Base-by-base conservation (phyloP, 2,797 vertebrate genomes). In the Myotis planiceps region DNA sequence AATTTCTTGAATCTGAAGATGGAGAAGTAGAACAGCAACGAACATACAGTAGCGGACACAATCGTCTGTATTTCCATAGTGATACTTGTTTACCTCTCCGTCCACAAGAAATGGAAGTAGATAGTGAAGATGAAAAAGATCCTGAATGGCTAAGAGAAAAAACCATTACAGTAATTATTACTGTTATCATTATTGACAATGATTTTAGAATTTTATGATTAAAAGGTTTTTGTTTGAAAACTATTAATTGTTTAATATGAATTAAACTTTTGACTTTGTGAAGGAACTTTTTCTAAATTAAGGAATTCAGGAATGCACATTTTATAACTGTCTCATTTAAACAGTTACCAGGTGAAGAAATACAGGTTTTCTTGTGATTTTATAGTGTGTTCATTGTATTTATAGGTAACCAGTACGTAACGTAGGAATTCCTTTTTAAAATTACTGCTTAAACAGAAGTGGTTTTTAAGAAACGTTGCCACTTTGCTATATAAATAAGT, bases 111-210 rank as follows among this genome's bases (percentile, higher is more conserved):
- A 99, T 99, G 99, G 99, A 99, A 9, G 99, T 99, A 96, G 99
- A 99, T 98, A 99, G 99, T 15, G 99, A 99, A 97, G 99, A 99
- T 9, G 99, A 99, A 97, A 99, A 99, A 79, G 99, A 99, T 97
- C 99, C 99, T 0, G 99, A 99, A 55, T 99, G 99, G 99, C 99
- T 99, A 79, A 97, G 99, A 98, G 99, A 99, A 98, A 99, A 99
- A 98, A 99, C 99, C 0, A 99, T 99, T 92, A 99, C 99, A 98
- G 99, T 99, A 98, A 99, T 98, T 98, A 96, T 92, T 27, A 47
- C 47, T 8, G 21, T 75, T 3, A 58, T 32, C 15, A 23, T 69
- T 51, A 69, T 39, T 68, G 32, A 39, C 37, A 47, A 0, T 21
- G 0, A 78, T 92, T 72, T n/a, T 69, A 49, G 37, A 69, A 25